phyloP scores from a whole-genome alignment of 2,888 invertebrate species.

The Bombylius major region DNA sequence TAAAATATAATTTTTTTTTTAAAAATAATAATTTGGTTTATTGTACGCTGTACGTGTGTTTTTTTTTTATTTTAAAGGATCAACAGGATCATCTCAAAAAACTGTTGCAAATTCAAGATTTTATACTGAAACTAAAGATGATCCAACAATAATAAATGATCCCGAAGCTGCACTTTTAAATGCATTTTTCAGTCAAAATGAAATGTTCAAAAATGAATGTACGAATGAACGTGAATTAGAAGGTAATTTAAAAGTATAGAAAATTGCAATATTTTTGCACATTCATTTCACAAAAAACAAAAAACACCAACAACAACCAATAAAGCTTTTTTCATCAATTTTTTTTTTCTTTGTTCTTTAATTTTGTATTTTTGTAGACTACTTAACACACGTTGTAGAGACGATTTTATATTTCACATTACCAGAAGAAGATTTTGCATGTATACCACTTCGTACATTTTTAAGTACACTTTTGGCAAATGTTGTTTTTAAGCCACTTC shows the following conservation, averaged over 20 bases:
- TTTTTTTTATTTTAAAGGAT: not conserved
- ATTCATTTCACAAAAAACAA: not conserved
- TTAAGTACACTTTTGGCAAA: constrained; percentile 17
- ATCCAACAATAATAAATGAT: constrained; percentile 11
- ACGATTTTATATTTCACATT: constrained; percentile 17
- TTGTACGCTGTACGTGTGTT: not conserved
- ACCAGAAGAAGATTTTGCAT: constrained; percentile 18
- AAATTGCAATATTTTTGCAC: not conserved
- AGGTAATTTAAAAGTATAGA: constrained; percentile 7
- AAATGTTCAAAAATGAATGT: constrained; percentile 15
- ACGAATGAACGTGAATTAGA: constrained; percentile 15
- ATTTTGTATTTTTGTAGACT: constrained; percentile 7
- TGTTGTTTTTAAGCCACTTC: constrained; percentile 16
- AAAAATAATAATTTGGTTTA: not conserved
- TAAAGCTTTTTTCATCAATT: not conserved
- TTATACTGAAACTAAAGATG: constrained; percentile 13
- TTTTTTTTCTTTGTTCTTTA: not conserved
- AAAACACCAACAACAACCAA: not conserved
- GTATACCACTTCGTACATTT: constrained; percentile 17
- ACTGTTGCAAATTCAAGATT: constrained; percentile 18
- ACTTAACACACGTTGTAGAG: constrained; percentile 17
- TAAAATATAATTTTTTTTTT: constrained; percentile 18
- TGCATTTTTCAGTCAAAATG: constrained; percentile 17
- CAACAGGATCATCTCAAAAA: constrained; percentile 8
- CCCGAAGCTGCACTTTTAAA: constrained; percentile 16